A percentile compares a stretch with the other conserved stretches of the same genome.
Evolutionary conservation across 2,113 vertebrate species (phyloP).

Genomic region (Physeter macrocephalus): DNA sequence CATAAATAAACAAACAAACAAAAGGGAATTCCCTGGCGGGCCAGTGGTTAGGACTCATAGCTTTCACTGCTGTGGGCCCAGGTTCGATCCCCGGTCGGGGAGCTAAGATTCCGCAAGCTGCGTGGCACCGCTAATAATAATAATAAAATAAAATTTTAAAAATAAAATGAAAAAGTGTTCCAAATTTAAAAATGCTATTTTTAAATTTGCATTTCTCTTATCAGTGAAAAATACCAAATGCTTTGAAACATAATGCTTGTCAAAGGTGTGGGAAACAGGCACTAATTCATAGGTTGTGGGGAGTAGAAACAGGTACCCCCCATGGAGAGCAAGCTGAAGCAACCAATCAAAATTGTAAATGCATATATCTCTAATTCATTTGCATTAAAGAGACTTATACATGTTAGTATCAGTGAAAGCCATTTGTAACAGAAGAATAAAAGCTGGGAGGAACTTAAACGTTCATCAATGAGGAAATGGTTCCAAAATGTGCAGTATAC

Average conservation of each 20-base stretch:
- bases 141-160: too few species aligned
- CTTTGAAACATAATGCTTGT: background rate
- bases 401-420: background rate
- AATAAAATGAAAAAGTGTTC: background rate
- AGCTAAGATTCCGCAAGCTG: too few species aligned
- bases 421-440: background rate
- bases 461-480: background rate
- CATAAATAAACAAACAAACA: too few species aligned
- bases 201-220: background rate
- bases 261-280: background rate
- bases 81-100: too few species aligned
- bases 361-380: background rate
- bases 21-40: too few species aligned
- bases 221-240: background rate
- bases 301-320: background rate
- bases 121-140: accelerated
- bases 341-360: background rate
- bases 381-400: background rate
- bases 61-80: too few species aligned
- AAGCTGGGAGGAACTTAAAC: background rate
- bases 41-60: too few species aligned
- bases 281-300: background rate
- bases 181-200: background rate
- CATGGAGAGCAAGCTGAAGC: background rate
- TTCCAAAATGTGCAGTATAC: background rate